Evolutionary conservation across 2,113 vertebrate species (phyloP).

Genomic region (Eulacestoma nigropectus): DNA sequence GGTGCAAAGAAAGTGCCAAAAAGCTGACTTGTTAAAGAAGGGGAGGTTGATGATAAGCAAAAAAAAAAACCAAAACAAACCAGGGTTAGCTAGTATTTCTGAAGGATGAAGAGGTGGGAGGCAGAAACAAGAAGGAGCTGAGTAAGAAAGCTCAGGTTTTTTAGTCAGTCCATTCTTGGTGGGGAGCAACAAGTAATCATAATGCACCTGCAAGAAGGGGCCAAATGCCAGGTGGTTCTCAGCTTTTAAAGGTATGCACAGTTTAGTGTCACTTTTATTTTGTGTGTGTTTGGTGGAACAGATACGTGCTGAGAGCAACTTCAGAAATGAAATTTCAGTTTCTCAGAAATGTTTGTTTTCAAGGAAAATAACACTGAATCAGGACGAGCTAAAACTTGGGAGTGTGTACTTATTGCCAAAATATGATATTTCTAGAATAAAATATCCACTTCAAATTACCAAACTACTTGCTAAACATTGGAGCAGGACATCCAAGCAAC

Average conservation of each 20-base stretch:
- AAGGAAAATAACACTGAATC: neutral
- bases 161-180: neutral
- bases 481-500: neutral
- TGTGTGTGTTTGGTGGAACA: neutral
- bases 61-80: neutral
- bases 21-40: neutral
- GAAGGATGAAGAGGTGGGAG: neutral
- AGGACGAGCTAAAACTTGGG: neutral
- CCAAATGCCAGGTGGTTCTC: neutral
- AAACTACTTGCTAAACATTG: neutral
- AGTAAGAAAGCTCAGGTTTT: neutral
- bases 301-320: fast-evolving
- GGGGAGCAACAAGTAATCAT: neutral
- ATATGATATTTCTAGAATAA: neutral
- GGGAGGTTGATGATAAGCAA: neutral
- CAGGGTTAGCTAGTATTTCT: neutral
- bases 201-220: neutral
- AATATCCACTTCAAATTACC: neutral
- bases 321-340: neutral
- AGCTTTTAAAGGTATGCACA: neutral
- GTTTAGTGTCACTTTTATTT: neutral
- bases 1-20: neutral
- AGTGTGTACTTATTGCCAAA: neutral
- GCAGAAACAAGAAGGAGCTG: neutral
- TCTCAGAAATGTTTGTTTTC: neutral